Evolutionary conservation across 2,797 vertebrate genomes (phyloP).

Genomic region (Rhinophrynus dorsalis): DNA sequence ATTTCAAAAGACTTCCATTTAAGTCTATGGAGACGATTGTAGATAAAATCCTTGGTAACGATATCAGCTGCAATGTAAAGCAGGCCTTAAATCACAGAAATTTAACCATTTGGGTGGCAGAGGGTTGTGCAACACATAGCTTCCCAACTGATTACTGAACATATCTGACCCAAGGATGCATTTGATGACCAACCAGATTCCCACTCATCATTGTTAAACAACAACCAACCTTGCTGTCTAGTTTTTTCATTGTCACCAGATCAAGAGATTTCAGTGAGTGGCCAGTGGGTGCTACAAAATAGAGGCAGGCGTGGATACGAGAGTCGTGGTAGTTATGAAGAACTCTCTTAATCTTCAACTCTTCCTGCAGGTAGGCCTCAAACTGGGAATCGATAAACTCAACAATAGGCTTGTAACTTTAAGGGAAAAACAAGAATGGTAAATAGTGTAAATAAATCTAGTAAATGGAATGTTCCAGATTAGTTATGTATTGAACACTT

Average conservation of each 20-base stretch:
- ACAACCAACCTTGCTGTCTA: constrained; percentile 98
- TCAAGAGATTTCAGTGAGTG: constrained; percentile 96
- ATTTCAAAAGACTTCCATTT: too few species aligned
- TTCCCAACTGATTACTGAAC: too few species aligned
- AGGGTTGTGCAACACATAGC: too few species aligned
- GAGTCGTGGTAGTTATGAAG: constrained; percentile 95
- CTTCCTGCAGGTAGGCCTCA: constrained; percentile 95
- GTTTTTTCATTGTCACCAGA: constrained; percentile 97
- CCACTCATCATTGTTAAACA: too few species aligned
- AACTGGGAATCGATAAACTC: constrained; percentile 97
- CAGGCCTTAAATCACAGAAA: too few species aligned
- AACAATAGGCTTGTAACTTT: constrained; percentile 94
- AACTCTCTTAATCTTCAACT: constrained; percentile 93
- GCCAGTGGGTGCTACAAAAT: constrained; percentile 96
- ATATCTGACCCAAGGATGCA: too few species aligned
- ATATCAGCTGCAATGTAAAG: too few species aligned
- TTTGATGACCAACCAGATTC: too few species aligned
- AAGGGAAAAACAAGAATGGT: neutral
- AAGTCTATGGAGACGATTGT: too few species aligned
- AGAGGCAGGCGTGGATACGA: constrained; percentile 92
- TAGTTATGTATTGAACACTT: too few species aligned
- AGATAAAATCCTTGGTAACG: too few species aligned
- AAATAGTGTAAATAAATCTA: neutral
- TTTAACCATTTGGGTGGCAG: too few species aligned
- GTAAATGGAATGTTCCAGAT: neutral